Conservation (phyloP, 35 echinoderm and acorn worm genomes). For the Heliocidaris tuberculata region DNA sequence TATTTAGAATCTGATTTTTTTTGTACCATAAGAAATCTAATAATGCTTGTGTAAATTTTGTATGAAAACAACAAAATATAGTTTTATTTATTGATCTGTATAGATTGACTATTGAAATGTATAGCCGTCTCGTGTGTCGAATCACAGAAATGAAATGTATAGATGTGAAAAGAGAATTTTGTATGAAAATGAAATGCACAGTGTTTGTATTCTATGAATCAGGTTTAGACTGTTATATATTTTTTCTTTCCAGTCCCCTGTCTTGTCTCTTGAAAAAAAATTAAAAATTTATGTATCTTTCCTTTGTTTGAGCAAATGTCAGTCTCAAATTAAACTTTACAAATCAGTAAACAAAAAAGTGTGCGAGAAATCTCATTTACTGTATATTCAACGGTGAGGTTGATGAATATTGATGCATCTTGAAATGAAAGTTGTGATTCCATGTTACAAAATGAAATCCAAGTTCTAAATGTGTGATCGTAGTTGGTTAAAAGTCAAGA, state of each 20-base stretch:
- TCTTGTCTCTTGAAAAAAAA: background rate
- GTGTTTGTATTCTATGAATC: background rate
- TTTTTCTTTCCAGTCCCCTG: background rate
- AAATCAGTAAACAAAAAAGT: background rate
- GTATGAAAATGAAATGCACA: background rate
- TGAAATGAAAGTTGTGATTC: too few relatives aligned
- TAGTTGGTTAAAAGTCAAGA: too few relatives aligned
- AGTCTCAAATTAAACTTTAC: background rate
- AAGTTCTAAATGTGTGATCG: too few relatives aligned
- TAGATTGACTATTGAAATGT: slow-evolving; percentile 22
- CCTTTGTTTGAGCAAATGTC: background rate
- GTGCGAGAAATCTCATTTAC: background rate
- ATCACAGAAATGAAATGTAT: background rate
- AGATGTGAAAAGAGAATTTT: background rate
- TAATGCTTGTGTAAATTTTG: slow-evolving; percentile 40
- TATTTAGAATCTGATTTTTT: background rate
- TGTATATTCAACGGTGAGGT: background rate
- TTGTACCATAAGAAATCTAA: background rate
- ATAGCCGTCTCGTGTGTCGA: background rate
- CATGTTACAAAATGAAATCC: too few relatives aligned
- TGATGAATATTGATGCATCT: too few relatives aligned
- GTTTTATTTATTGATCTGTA: slow-evolving; percentile 45
- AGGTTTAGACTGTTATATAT: background rate
- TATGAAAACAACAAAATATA: slow-evolving; percentile 31
- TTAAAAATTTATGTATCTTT: background rate